A percentile compares a stretch with the other conserved stretches of the same genome.
Conservation (phyloP, 2,888 invertebrate genomes). For the Sicus ferrugineus region DNA sequence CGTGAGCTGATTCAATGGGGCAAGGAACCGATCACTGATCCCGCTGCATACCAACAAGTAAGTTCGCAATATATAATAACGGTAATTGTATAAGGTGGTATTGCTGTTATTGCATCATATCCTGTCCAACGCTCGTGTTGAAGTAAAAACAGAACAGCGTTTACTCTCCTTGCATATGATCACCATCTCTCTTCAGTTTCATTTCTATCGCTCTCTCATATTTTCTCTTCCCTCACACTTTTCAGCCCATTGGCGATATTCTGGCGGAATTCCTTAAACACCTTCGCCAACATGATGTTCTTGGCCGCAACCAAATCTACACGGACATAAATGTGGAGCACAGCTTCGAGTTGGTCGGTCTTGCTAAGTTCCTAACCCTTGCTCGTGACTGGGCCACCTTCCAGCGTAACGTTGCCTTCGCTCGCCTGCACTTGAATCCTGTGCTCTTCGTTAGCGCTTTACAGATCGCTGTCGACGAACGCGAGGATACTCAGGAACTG, state of each 20-base stretch:
- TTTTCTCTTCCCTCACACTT: background rate
- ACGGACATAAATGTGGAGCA: conserved; percentile 43
- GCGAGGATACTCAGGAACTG: conserved; percentile 72
- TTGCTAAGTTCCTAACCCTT: conserved; percentile 46
- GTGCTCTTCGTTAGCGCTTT: conserved; percentile 77
- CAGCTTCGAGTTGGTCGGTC: conserved; percentile 45
- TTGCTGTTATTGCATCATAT: too few relatives aligned
- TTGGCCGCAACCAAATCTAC: conserved; percentile 45
- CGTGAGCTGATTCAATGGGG: conserved; percentile 47
- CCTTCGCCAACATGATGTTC: conserved; percentile 36
- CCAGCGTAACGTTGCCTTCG: conserved; percentile 69
- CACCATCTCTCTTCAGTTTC: background rate
- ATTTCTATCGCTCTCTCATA: background rate
- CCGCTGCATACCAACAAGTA: conserved; percentile 45
- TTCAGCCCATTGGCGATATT: conserved; percentile 41
- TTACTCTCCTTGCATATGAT: background rate
- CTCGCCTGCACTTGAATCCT: conserved; percentile 75
- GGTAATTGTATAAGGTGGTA: too few relatives aligned
- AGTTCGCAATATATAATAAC: too few relatives aligned
- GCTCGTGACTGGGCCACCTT: conserved; percentile 71
- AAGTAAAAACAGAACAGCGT: too few relatives aligned
- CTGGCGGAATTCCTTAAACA: conserved; percentile 38
- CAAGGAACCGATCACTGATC: conserved; percentile 41
- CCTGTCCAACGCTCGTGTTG: too few relatives aligned
- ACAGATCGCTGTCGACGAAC: conserved; percentile 72